These are phyloP conservation scores for Pomatostomus ruficeps DNA, from an alignment of 2,113 vertebrate genomes.

Conservation along the genomic window DNA sequence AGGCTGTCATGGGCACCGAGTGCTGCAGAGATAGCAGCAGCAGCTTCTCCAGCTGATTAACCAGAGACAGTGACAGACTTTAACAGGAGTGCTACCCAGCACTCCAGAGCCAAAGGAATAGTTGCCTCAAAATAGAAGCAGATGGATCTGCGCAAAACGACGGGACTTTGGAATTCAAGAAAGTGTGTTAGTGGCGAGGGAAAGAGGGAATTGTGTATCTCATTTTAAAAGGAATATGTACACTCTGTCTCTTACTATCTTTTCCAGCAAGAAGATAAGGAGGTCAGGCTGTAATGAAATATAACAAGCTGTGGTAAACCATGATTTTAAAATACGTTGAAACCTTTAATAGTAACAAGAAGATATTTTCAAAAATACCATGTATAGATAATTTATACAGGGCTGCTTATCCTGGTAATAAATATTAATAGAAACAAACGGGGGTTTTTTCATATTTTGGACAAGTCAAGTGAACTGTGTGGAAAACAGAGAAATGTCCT, in stretches of 20 bases:
- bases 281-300: slow-evolving; percentile 18
- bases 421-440: not conserved
- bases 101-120: slow-evolving; percentile 62
- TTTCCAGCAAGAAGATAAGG: slow-evolving; percentile 28
- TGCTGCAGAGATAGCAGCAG: slow-evolving; percentile 54
- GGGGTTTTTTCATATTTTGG: not conserved
- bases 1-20: slow-evolving; percentile 52
- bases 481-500: not conserved
- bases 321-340: not conserved
- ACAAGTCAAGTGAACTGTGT: not conserved
- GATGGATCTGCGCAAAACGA: slow-evolving; percentile 38
- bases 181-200: slow-evolving; percentile 7
- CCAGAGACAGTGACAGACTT: slow-evolving; percentile 65
- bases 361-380: not conserved
- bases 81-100: slow-evolving; percentile 54
- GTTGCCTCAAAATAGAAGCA: slow-evolving; percentile 62
- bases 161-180: slow-evolving; percentile 38
- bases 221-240: slow-evolving; percentile 18
- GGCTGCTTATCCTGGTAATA: not conserved
- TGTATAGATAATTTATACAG: not conserved
- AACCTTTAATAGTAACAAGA: not conserved
- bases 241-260: not conserved
- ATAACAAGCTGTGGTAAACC: not conserved
- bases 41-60: slow-evolving; percentile 67
- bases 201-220: slow-evolving; percentile 26